Evolutionary conservation across 2,888 invertebrate species (phyloP), one percentile per base, ranked within the genome.

Genomic region (Schizaphis graminum): DNA sequence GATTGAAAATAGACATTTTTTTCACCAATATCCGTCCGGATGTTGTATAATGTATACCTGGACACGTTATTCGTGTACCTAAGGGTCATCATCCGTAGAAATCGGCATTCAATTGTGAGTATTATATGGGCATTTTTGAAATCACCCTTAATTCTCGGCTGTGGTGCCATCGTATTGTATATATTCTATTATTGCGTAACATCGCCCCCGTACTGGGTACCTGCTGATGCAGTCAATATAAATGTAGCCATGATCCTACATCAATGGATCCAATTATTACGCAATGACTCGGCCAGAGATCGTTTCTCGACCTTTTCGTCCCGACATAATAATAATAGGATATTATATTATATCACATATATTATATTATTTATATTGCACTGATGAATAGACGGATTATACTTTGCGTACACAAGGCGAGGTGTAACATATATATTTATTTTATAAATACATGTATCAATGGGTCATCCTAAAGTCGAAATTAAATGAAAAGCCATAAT

Each of bases 1-100:
- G 87, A 87, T 49, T 41, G 44, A 35, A 16, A 77, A 77, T 77
- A 77, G n/a, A 87, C 49, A n/a, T 87, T 85, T 49, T 77, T n/a
- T 87, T 16, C 49, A 87, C 4, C 28, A 49, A 87, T 35, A 87
- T 87, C 87, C 87, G 87, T 87, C 87, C 87, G 87, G 87, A 87
- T 87, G 87, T 87, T n/a, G 87, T 49, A 49, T 87, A 49, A n/a
- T 41, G 7, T n/a, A 49, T 87, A 47, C 21, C 87, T 77, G 77
- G 77, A 77, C 47, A 87, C 49, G 87, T 87, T n/a, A n/a, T 87
- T 13, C 47, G 86, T 87, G 86, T 87, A 26, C 1, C n/a, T n/a
- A n/a, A 16, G n/a, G 87, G 49, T 87, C 87, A 49, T 87, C 87
- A 49, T 87, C 87, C 49, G 86, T 86, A 86, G n/a, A 49, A 49